Evolutionary conservation across 1,140 invertebrate genomes (phyloP).

Genomic region (Hyles vespertilio): DNA sequence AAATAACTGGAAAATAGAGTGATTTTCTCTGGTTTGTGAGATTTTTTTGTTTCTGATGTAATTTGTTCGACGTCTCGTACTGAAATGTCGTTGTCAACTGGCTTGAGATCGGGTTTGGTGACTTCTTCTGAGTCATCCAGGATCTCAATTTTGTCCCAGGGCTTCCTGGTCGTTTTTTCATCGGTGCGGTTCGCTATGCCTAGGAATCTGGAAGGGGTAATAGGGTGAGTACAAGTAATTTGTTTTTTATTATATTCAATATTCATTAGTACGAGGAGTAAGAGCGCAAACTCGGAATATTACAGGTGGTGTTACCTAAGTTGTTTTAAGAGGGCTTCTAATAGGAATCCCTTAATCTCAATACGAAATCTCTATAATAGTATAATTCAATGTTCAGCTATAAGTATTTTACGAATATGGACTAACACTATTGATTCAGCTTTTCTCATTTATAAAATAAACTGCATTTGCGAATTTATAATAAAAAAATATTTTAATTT

Average conservation of each 20-base stretch:
- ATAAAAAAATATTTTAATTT: no score
- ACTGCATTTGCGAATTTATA: no score
- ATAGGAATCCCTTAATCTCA: background rate
- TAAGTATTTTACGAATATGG: no score
- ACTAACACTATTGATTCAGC: no score
- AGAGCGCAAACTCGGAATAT: background rate
- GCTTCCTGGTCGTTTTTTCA: slow-evolving; percentile 35
- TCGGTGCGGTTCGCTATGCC: slow-evolving; percentile 40
- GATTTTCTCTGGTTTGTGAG: slow-evolving; percentile 62
- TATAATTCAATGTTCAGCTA: no score
- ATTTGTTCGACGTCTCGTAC: slow-evolving; percentile 57
- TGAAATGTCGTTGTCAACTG: slow-evolving; percentile 47
- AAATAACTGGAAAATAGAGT: slow-evolving; percentile 52
- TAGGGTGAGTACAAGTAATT: no score
- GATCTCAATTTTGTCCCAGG: slow-evolving; percentile 53
- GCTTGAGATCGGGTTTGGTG: slow-evolving; percentile 29
- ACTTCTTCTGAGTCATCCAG: slow-evolving; percentile 46
- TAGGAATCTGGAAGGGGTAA: slow-evolving; percentile 40
- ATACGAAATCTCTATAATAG: background rate
- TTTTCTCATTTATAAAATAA: no score
- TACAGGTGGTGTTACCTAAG: no score
- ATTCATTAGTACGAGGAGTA: no score
- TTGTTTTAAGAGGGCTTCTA: background rate
- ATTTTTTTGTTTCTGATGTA: slow-evolving; percentile 44
- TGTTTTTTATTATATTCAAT: no score